Evolutionary conservation across 2,113 vertebrate genomes (phyloP).

Genomic region (Pseudopipra pipra): DNA sequence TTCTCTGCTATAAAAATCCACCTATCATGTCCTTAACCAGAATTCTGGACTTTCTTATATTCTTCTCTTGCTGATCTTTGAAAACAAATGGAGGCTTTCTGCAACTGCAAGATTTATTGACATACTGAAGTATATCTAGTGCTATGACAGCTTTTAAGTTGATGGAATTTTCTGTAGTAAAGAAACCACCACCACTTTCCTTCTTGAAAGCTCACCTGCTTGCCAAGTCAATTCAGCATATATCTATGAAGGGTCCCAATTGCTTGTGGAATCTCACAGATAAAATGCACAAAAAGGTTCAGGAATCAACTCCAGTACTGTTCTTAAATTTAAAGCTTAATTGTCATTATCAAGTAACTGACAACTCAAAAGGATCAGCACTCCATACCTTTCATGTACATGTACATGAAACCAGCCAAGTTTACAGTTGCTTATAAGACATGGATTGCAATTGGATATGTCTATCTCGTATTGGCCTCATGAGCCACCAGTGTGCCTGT

Average conservation of each 20-base stretch:
- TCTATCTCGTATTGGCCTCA: no score
- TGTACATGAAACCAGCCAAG: not conserved
- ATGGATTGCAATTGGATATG: not conserved
- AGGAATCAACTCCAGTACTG: fast-evolving
- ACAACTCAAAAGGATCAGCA: not conserved
- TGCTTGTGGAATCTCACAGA: not conserved
- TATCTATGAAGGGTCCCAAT: not conserved
- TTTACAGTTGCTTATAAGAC: not conserved
- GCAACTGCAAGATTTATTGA: not conserved
- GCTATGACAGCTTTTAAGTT: not conserved
- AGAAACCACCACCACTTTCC: not conserved
- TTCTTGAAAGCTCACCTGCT: not conserved
- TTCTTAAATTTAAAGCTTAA: not conserved
- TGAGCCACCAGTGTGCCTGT: no score
- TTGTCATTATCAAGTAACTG: not conserved
- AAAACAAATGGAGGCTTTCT: not conserved
- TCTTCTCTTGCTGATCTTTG: not conserved
- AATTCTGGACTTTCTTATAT: not conserved
- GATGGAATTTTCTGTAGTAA: not conserved
- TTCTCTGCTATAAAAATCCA: not conserved
- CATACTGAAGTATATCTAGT: not conserved
- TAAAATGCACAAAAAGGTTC: not conserved
- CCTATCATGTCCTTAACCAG: not conserved
- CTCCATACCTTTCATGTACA: not conserved
- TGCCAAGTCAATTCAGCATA: not conserved